Evolutionary conservation across 2,888 invertebrate genomes (phyloP), one percentile per base, ranked within the genome.

Genomic region (Adelphocoris suturalis): DNA sequence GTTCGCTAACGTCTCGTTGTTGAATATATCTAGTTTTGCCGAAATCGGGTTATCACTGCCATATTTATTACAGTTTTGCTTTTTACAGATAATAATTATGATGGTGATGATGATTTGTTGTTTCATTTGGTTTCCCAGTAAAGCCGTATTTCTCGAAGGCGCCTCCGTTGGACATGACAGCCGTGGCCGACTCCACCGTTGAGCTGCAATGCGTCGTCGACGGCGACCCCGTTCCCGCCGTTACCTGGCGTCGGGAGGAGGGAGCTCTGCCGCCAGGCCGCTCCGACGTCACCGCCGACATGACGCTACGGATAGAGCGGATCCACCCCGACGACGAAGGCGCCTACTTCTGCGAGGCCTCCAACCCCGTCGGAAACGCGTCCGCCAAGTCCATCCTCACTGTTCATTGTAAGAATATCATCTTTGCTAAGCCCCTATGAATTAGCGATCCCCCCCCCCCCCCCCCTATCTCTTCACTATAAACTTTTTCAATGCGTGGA

Each of bases 171-270:
- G 98, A 98, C 93, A 95, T 97, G 92, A 97, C 97, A 89, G 96
- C 97, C 92, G 94, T 97, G 92, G 96, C 97, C 92, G 97, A 97
- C 76, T 96, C 97, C 93, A 96, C 96, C 92, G 97, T 97, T 85
- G 96, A 97, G 92, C 97, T 99, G 94, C 96, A 97, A 92, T 99
- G 98, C 93, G 96, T 96, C 92, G 98, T 97, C 2, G 97, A 96
- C 91, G 98, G 98, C 52, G 98, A 98, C 94, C 98, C 98, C 23
- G 95, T 96, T 88, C 98, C 98, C 0, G 96, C 96, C 92, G 97
- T 98, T 86, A 95, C 97, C 57, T 99, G 98, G 98, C 95, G 97
- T 90, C 96, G 98, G 91, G 96, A 97, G 93, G 97, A 96, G 93
- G 98, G 97, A 84, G 96, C 97, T 93, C 96, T 98, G 94, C 97